Evolutionary conservation across 2,797 vertebrate species (phyloP).

Genomic region (Esox masquinongy): DNA sequence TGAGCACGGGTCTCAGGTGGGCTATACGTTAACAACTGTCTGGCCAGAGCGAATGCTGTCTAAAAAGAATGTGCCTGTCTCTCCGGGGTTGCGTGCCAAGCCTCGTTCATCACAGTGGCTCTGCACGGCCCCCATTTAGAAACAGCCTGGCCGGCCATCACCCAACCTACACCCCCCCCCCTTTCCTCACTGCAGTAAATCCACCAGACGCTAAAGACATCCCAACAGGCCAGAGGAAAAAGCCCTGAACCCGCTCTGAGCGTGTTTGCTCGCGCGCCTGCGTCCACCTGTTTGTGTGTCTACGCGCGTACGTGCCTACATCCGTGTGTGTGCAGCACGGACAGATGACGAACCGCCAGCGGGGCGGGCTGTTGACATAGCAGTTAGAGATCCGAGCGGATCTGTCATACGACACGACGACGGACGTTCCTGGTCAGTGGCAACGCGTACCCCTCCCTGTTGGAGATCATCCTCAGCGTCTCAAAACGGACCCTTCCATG

Average conservation of each 20-base stretch:
- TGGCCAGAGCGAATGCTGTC: constrained; percentile 26
- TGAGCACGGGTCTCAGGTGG: constrained; percentile 45
- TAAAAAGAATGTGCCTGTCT: constrained; percentile 4
- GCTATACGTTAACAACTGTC: constrained; percentile 50
- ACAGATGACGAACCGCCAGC: neutral
- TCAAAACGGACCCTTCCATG: neutral
- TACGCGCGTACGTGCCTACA: too few species aligned
- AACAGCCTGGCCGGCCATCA: constrained; percentile 26
- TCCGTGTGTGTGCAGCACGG: neutral
- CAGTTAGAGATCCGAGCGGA: neutral
- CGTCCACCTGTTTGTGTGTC: neutral
- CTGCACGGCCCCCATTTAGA: constrained; percentile 16
- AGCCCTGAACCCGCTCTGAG: neutral
- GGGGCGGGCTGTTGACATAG: neutral
- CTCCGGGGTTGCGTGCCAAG: constrained; percentile 33
- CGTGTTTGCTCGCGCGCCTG: constrained; percentile 7
- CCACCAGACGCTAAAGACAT: constrained; percentile 44
- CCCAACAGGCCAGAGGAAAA: constrained; percentile 5
- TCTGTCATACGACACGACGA: neutral
- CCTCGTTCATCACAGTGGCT: constrained; percentile 48
- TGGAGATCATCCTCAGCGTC: neutral
- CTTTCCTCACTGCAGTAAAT: constrained; percentile 23
- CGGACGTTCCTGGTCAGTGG: too few species aligned
- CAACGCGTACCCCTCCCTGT: neutral
- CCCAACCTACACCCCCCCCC: neutral